phyloP scores from a whole-genome alignment of 2,888 invertebrate genomes.

The Liodrosophila aerea region DNA sequence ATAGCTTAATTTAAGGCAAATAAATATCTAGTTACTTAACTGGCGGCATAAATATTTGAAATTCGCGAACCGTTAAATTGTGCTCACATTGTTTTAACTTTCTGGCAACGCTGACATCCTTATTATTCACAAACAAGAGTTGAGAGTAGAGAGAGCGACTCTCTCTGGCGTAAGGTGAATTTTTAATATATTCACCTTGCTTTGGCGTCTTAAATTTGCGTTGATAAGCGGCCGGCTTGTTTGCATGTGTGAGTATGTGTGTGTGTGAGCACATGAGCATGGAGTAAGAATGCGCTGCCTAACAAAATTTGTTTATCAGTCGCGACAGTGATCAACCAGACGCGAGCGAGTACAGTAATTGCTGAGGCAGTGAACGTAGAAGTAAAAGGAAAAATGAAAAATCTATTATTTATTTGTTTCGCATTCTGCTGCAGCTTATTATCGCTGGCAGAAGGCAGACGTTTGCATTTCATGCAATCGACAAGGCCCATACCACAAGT shows the following conservation, averaged over 20 bases:
- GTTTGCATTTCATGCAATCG: conserved; percentile 14
- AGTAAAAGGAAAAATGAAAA: conserved; percentile 13
- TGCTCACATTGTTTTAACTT: no score
- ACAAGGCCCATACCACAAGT: conserved; percentile 8
- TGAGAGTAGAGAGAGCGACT: not conserved
- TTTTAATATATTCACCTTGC: not conserved
- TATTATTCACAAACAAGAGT: conserved; percentile 1
- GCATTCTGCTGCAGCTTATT: conserved; percentile 27
- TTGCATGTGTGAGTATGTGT: not conserved
- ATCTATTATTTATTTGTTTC: conserved; percentile 10
- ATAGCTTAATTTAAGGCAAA: no score
- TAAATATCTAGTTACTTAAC: no score
- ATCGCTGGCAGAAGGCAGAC: conserved; percentile 9
- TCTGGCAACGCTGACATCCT: no score
- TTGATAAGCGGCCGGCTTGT: conserved; percentile 25
- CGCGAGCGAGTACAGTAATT: not conserved
- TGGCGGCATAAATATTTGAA: no score
- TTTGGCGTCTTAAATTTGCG: conserved; percentile 8
- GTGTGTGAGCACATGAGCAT: not conserved
- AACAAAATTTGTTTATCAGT: conserved; percentile 6
- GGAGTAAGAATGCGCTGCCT: not conserved
- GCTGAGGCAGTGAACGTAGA: not conserved
- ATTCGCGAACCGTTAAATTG: no score
- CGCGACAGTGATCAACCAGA: conserved; percentile 19
- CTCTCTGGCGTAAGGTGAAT: not conserved